Conservation (phyloP, 2,113 vertebrate species). For the Charina bottae region DNA sequence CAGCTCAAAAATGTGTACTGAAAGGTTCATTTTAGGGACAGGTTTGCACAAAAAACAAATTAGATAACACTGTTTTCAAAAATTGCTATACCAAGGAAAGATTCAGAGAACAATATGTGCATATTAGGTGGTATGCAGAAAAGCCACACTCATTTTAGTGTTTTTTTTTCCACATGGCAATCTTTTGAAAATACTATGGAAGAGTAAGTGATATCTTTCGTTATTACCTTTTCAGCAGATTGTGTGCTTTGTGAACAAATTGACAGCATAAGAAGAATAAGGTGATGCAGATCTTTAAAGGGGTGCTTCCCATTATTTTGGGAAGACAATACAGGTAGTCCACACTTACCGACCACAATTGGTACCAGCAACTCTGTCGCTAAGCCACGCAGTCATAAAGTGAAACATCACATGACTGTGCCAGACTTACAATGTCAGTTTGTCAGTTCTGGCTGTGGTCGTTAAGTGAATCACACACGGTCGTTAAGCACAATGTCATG, state of each 20-base stretch:
- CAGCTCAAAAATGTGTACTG: neutral
- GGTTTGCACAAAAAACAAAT: neutral
- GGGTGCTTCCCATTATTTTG: constrained; percentile 40
- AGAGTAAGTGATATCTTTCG: constrained; percentile 27
- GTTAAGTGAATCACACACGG: neutral
- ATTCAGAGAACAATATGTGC: neutral
- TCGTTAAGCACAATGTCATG: neutral
- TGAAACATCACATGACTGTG: neutral
- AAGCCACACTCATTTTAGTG: neutral
- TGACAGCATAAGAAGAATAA: constrained; percentile 33
- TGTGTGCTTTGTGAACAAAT: constrained; percentile 53
- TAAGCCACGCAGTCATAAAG: neutral
- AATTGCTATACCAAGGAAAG: neutral
- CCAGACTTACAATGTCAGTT: neutral
- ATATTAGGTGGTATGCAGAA: neutral
- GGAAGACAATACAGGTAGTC: constrained; percentile 7
- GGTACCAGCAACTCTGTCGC: neutral
- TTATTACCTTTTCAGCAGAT: constrained; percentile 43
- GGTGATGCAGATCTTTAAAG: constrained; percentile 40
- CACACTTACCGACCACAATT: neutral
- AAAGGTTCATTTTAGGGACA: neutral
- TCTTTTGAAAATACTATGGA: constrained; percentile 43
- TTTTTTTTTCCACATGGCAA: neutral
- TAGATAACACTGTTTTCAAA: neutral
- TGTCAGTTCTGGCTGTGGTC: neutral